A percentile compares a stretch with the other conserved stretches of the same genome.
These are phyloP conservation scores for Drosophila macrothrix DNA, from an alignment of 2,888 invertebrate species.

Conservation along the genomic window DNA sequence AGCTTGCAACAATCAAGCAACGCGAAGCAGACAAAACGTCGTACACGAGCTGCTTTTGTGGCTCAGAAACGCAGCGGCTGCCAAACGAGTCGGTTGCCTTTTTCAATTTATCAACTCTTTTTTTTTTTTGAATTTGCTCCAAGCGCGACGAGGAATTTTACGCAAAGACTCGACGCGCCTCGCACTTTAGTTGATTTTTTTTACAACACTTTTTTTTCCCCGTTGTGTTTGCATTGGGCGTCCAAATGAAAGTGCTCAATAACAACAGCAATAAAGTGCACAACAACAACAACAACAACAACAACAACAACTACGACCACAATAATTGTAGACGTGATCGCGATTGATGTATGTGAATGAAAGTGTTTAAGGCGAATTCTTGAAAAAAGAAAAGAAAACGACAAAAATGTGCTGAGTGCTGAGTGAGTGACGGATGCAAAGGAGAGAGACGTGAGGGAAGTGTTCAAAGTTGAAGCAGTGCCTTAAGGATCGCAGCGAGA, in stretches of 20 bases:
- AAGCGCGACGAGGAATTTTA: constrained; percentile 36
- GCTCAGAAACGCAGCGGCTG: constrained; percentile 80
- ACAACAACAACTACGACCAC: constrained; percentile 1
- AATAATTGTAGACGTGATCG: constrained; percentile 41
- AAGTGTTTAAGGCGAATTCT: constrained; percentile 46
- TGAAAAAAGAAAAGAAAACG: constrained; percentile 25
- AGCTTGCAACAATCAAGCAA: constrained; percentile 59
- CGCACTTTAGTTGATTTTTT: constrained; percentile 28
- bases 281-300: constrained; percentile 19
- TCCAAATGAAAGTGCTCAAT: constrained; percentile 69
- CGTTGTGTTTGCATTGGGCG: constrained; percentile 32
- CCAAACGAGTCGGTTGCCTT: constrained; percentile 75
- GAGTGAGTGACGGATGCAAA: background rate
- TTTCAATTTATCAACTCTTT: constrained; percentile 35
- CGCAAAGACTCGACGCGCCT: constrained; percentile 12
- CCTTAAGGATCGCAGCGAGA: background rate
- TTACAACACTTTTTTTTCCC: constrained; percentile 27
- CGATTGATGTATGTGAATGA: constrained; percentile 47
- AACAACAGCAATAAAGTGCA: constrained; percentile 27
- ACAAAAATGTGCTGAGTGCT: constrained; percentile 23
- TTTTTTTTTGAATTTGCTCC: constrained; percentile 5
- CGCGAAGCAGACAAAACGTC: constrained; percentile 62
- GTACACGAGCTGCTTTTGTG: constrained; percentile 64
- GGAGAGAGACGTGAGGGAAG: constrained; percentile 9
- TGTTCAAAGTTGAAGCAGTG: background rate